Evolutionary conservation across 35 echinoderm and acorn worm species (phyloP).

Genomic region (Nesometra sesokonis): DNA sequence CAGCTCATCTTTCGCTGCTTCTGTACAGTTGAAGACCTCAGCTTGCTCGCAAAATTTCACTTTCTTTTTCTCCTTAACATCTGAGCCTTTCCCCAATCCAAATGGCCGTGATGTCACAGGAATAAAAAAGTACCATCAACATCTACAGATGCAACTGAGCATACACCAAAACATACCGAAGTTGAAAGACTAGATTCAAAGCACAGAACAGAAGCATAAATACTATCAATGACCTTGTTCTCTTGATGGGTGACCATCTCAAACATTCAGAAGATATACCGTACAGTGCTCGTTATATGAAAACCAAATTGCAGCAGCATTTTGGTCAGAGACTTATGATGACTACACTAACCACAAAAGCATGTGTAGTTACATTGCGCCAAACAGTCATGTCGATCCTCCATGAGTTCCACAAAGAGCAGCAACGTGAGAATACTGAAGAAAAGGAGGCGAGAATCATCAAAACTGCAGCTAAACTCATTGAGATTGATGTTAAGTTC

Average conservation of each 20-base stretch:
- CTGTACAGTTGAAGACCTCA: too few relatives aligned
- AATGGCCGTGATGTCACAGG: too few relatives aligned
- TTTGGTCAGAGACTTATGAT: not conserved
- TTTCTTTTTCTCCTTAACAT: too few relatives aligned
- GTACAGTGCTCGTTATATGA: not conserved
- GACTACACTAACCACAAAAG: not conserved
- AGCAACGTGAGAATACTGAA: not conserved
- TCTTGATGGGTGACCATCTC: not conserved
- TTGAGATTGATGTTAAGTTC: too few relatives aligned
- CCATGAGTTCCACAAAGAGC: conserved; percentile 7
- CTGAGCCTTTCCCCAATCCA: too few relatives aligned
- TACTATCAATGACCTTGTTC: conserved; percentile 3
- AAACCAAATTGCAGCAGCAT: not conserved
- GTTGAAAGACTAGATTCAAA: not conserved
- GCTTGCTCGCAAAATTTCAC: too few relatives aligned
- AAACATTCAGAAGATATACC: not conserved
- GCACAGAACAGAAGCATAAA: not conserved
- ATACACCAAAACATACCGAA: not conserved
- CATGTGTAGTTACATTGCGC: not conserved
- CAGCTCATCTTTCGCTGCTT: too few relatives aligned
- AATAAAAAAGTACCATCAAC: not conserved
- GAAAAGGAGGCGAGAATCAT: too few relatives aligned
- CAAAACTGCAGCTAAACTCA: conserved; percentile 7
- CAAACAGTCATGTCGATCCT: not conserved
- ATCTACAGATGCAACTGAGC: not conserved